Percentiles rank a stretch among this genome's conserved stretches.
Evolutionary conservation across 1,140 invertebrate genomes (phyloP).

Genomic region (Halesus radiatus): DNA sequence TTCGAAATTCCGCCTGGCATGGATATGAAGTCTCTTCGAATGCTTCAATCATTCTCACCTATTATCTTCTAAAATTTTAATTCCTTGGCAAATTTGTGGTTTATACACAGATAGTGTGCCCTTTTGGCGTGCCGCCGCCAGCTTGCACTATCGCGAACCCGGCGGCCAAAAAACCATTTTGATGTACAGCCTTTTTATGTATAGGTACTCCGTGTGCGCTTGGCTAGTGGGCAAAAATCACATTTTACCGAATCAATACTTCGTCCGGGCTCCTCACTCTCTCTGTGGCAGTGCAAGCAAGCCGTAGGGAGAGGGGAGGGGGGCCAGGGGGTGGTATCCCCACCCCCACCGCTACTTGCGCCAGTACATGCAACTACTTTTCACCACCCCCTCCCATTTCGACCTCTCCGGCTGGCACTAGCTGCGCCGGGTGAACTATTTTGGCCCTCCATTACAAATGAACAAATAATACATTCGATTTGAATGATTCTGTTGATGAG

Average conservation of each 20-base stretch:
- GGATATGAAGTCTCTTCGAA: too few relatives aligned
- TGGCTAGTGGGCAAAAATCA: constrained; percentile 57
- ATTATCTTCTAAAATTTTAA: too few relatives aligned
- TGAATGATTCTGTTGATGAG: too few relatives aligned
- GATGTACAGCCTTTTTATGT: constrained; percentile 45
- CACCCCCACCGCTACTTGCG: constrained; percentile 20
- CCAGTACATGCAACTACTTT: constrained; percentile 41
- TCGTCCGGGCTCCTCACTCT: constrained; percentile 53
- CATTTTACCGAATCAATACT: constrained; percentile 59
- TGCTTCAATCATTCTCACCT: too few relatives aligned
- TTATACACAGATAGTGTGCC: too few relatives aligned
- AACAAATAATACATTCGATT: too few relatives aligned
- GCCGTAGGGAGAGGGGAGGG: constrained; percentile 20
- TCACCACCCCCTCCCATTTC: constrained; percentile 1
- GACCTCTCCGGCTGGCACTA: constrained; percentile 3
- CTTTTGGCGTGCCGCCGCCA: neutral
- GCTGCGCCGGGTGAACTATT: constrained; percentile 27
- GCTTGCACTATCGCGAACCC: constrained; percentile 7
- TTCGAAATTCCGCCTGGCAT: too few relatives aligned
- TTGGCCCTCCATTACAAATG: constrained; percentile 12
- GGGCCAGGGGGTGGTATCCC: neutral
- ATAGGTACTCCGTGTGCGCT: constrained; percentile 30
- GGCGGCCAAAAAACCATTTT: constrained; percentile 37
- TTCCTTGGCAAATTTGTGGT: too few relatives aligned
- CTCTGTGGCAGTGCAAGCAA: constrained; percentile 46